These are phyloP conservation scores for Macaria notata DNA, from an alignment of 2,888 invertebrate species.

Conservation along the genomic window DNA sequence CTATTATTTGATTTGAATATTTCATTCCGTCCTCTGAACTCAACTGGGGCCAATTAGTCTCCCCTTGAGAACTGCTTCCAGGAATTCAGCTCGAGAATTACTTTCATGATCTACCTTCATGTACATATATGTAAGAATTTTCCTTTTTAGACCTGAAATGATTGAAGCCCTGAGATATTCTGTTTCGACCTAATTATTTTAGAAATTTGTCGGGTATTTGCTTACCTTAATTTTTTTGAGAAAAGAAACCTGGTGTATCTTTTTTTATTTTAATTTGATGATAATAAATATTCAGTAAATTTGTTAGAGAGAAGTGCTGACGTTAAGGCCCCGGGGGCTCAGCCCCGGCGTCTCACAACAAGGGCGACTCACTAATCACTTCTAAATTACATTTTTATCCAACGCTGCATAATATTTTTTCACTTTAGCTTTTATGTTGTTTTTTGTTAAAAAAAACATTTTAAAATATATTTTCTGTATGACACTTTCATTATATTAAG, in stretches of 20 bases:
- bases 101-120: background rate
- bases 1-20: conserved; percentile 3
- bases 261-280: conserved; percentile 1
- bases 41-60: conserved; percentile 4
- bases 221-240: conserved; percentile 4
- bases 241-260: background rate
- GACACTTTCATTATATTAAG: too few relatives aligned
- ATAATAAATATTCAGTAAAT: background rate
- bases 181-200: conserved; percentile 13
- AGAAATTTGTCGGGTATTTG: conserved; percentile 7
- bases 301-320: too few relatives aligned
- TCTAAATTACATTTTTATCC: too few relatives aligned
- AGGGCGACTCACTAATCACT: too few relatives aligned
- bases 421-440: too few relatives aligned
- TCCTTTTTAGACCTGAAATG: background rate
- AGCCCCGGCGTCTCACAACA: too few relatives aligned
- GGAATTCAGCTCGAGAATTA: background rate
- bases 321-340: too few relatives aligned
- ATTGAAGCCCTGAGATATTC: conserved; percentile 5
- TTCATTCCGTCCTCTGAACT: background rate
- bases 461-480: too few relatives aligned
- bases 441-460: too few relatives aligned
- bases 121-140: background rate
- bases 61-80: background rate
- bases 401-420: too few relatives aligned